Evolutionary conservation across 2,113 vertebrate genomes (phyloP).

Genomic region (Barnardius zonarius): DNA sequence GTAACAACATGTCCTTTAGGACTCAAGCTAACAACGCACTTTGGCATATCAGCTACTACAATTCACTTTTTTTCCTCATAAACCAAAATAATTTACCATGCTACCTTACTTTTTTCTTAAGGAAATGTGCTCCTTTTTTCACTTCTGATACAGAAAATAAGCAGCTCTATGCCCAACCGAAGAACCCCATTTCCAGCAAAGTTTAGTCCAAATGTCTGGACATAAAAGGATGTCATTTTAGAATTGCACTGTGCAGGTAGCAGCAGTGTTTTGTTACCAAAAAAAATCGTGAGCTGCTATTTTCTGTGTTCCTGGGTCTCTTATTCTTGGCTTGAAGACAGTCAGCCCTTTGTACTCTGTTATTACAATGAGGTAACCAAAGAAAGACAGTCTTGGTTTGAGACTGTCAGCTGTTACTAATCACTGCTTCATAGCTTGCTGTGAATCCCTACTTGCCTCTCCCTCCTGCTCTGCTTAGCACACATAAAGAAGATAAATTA

Average conservation of each 20-base stretch:
- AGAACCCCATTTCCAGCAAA: not conserved
- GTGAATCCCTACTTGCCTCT: constrained; percentile 69
- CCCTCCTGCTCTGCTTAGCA: constrained; percentile 83
- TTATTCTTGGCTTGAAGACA: constrained; percentile 79
- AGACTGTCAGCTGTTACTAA: constrained; percentile 84
- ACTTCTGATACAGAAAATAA: not conserved
- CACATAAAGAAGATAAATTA: constrained; percentile 83
- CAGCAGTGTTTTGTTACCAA: constrained; percentile 45
- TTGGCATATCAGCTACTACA: not conserved
- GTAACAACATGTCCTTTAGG: not conserved
- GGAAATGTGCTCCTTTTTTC: not conserved
- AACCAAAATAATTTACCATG: not conserved
- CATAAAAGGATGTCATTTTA: constrained; percentile 18
- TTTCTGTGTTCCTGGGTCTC: constrained; percentile 73
- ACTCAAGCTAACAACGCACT: not conserved
- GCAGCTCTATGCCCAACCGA: not conserved
- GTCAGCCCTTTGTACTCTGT: constrained; percentile 78
- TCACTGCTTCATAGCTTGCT: constrained; percentile 78
- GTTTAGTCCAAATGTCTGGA: not conserved
- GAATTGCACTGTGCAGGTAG: constrained; percentile 62
- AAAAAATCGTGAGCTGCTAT: constrained; percentile 62
- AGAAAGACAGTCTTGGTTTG: constrained; percentile 77
- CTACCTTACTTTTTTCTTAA: not conserved
- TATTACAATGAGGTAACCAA: constrained; percentile 78
- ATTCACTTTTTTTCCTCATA: not conserved